These are phyloP conservation scores for Motacilla alba DNA, from an alignment of 2,113 vertebrate species.

Conservation along the genomic window DNA sequence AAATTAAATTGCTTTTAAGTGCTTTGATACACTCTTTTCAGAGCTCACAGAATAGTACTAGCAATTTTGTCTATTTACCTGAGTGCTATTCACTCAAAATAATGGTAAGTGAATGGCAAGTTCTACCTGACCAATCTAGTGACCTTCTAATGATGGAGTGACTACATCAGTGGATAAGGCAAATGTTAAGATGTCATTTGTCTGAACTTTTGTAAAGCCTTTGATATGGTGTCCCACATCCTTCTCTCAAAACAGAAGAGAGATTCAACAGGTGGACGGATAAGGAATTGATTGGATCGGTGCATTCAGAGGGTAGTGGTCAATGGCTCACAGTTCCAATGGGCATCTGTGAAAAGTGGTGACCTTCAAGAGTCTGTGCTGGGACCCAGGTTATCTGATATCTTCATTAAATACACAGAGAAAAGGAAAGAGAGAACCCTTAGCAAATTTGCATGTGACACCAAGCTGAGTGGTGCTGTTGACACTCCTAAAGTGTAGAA, in stretches of 20 bases:
- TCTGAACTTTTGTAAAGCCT: neutral
- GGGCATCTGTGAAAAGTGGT: neutral
- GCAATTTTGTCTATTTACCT: neutral
- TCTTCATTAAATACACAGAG: neutral
- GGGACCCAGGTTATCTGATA: neutral
- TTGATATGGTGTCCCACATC: neutral
- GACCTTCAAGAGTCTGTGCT: neutral
- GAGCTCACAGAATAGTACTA: neutral
- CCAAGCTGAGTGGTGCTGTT: neutral
- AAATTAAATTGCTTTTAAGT: neutral
- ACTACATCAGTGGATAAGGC: neutral
- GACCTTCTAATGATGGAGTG: too few species aligned
- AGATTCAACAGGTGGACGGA: neutral
- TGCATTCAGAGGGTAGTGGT: neutral
- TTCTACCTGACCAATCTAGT: neutral
- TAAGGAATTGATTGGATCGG: too few species aligned
- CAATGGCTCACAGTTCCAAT: neutral
- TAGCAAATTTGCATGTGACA: neutral
- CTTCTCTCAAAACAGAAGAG: neutral
- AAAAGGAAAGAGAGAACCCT: neutral
- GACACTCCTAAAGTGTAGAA: neutral
- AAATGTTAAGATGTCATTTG: neutral
- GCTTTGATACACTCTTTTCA: neutral
- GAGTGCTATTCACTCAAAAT: neutral
- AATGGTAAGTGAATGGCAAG: neutral